Percentiles rank a stretch among this genome's conserved stretches.
phyloP scores from a whole-genome alignment of 1,140 invertebrate genomes.

The Prorops nasuta region DNA sequence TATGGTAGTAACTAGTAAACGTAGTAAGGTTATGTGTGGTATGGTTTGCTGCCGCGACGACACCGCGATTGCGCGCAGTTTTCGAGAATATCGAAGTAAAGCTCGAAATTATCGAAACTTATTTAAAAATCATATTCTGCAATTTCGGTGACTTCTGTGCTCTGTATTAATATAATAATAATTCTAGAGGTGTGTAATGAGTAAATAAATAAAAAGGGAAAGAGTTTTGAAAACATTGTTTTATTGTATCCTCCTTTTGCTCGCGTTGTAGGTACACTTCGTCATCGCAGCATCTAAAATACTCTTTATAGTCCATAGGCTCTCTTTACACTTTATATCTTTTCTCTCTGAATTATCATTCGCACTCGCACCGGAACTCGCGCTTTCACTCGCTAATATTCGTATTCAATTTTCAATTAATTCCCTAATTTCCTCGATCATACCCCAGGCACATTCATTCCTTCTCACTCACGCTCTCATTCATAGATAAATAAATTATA shows the following conservation, averaged over 20 bases:
- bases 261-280: conserved; percentile 36
- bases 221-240: conserved; percentile 50
- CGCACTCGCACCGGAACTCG: background rate
- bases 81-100: background rate
- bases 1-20: no score
- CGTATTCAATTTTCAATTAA: conserved; percentile 9
- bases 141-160: no score
- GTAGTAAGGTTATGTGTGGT: conserved; percentile 29
- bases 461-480: conserved; percentile 18
- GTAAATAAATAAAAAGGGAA: no score
- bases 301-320: conserved; percentile 30
- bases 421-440: conserved; percentile 12
- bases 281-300: conserved; percentile 43
- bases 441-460: conserved; percentile 18
- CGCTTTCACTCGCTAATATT: conserved; percentile 1
- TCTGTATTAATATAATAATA: no score
- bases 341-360: no score
- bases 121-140: no score
- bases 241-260: conserved; percentile 48
- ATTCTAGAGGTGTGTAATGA: no score
- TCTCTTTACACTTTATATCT: no score
- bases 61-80: background rate
- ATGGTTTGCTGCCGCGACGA: no score
- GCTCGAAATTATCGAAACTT: background rate
- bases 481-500: conserved; percentile 45